Conservation (phyloP, 2,113 vertebrate species). For the Buteo buteo region DNA sequence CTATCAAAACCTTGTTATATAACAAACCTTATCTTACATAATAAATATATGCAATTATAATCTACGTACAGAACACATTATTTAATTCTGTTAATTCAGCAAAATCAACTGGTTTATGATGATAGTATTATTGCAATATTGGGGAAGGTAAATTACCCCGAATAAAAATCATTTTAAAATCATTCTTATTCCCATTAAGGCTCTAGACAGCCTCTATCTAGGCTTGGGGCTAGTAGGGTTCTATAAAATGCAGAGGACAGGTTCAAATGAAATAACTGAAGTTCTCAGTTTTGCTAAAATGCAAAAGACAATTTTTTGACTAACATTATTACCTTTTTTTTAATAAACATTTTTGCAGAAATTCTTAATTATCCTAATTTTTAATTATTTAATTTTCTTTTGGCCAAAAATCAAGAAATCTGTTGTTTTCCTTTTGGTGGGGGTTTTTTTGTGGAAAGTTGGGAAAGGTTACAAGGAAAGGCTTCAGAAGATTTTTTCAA, state of each 20-base stretch:
- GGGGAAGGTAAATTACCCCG: not conserved
- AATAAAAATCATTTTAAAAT: not conserved
- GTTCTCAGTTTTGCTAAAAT: not conserved
- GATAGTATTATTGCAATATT: not conserved
- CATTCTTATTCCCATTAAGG: not conserved
- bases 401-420: not conserved
- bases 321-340: not conserved
- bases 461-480: not conserved
- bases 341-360: not conserved
- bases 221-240: not conserved
- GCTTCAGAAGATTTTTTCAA: not conserved
- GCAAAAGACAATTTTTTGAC: not conserved
- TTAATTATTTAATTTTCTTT: not conserved
- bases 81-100: not conserved
- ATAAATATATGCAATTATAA: not conserved
- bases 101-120: not conserved
- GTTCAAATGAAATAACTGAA: not conserved
- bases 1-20: conserved; percentile 6
- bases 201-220: not conserved
- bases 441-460: not conserved
- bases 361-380: not conserved
- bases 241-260: not conserved
- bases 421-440: not conserved
- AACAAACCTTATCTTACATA: not conserved
- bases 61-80: not conserved